Conservation (phyloP, 2,888 invertebrate genomes). For the Rhorus exstirpatorius region DNA sequence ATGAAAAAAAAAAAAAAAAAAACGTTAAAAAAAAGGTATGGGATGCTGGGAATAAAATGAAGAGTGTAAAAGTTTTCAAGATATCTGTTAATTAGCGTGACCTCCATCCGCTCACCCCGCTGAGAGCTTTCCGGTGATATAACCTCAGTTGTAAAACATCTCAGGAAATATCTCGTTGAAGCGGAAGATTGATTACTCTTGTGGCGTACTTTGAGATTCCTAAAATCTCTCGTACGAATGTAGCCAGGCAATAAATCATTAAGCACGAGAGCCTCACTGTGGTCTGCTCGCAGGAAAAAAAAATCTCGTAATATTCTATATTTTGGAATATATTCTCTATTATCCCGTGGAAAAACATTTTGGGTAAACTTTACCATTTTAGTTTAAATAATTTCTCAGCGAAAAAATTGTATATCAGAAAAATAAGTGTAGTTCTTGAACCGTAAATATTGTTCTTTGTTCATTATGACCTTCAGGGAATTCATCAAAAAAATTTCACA, state of each 20-base stretch:
- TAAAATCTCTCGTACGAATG: slow-evolving; percentile 15
- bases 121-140: slow-evolving; percentile 29
- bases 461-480: too few relatives aligned
- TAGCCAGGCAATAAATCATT: slow-evolving; percentile 32
- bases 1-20: background rate
- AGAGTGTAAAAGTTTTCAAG: slow-evolving; percentile 35
- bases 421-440: too few relatives aligned
- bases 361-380: too few relatives aligned
- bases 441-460: too few relatives aligned
- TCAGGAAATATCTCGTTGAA: slow-evolving; percentile 36
- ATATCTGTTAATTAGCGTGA: slow-evolving; percentile 56
- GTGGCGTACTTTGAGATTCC: slow-evolving; percentile 24
- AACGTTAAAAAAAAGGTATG: slow-evolving; percentile 8
- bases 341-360: too few relatives aligned
- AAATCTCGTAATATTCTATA: too few relatives aligned
- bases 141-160: slow-evolving; percentile 27
- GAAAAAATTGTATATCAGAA: too few relatives aligned
- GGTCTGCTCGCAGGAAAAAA: background rate
- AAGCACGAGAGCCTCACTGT: background rate
- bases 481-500: too few relatives aligned
- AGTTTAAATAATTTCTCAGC: too few relatives aligned
- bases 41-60: slow-evolving; percentile 1
- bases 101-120: slow-evolving; percentile 1
- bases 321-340: too few relatives aligned
- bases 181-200: slow-evolving; percentile 48